These are phyloP conservation scores for Eupithecia pulchellata DNA, from an alignment of 2,888 invertebrate species.

Conservation along the genomic window DNA sequence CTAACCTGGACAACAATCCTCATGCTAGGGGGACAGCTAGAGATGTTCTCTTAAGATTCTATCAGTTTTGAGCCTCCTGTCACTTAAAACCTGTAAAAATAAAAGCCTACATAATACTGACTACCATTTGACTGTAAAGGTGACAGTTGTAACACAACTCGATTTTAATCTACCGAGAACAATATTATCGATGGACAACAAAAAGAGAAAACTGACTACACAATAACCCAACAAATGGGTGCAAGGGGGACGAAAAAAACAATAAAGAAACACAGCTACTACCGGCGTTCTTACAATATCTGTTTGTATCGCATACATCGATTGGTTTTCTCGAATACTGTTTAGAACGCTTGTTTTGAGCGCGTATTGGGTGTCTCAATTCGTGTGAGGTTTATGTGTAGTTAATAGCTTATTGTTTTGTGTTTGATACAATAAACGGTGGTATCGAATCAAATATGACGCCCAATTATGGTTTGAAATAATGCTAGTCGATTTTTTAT, in stretches of 20 bases:
- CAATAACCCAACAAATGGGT: slow-evolving; percentile 65
- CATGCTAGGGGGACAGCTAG: no score
- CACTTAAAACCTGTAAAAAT: slow-evolving; percentile 1
- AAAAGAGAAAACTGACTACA: slow-evolving; percentile 59
- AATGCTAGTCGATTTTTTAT: slow-evolving; percentile 32
- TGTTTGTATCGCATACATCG: slow-evolving; percentile 54
- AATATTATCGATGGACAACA: slow-evolving; percentile 70
- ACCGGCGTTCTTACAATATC: slow-evolving; percentile 51
- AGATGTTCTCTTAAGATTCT: neutral
- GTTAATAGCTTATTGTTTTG: slow-evolving; percentile 60
- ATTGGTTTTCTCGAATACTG: slow-evolving; percentile 50
- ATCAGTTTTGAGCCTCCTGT: neutral
- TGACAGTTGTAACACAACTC: slow-evolving; percentile 60
- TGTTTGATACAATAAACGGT: slow-evolving; percentile 57
- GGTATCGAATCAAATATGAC: slow-evolving; percentile 50
- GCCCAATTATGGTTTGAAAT: slow-evolving; percentile 51
- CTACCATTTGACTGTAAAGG: slow-evolving; percentile 46
- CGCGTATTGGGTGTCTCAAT: slow-evolving; percentile 50
- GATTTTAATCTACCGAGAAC: slow-evolving; percentile 70
- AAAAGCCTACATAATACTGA: slow-evolving; percentile 12
- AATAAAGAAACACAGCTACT: slow-evolving; percentile 49
- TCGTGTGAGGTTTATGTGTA: slow-evolving; percentile 48
- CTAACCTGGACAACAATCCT: no score
- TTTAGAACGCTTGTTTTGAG: slow-evolving; percentile 41
- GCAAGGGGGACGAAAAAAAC: slow-evolving; percentile 51